Conservation (phyloP, 2,113 vertebrate species). For the Phylloscopus trochilus region DNA sequence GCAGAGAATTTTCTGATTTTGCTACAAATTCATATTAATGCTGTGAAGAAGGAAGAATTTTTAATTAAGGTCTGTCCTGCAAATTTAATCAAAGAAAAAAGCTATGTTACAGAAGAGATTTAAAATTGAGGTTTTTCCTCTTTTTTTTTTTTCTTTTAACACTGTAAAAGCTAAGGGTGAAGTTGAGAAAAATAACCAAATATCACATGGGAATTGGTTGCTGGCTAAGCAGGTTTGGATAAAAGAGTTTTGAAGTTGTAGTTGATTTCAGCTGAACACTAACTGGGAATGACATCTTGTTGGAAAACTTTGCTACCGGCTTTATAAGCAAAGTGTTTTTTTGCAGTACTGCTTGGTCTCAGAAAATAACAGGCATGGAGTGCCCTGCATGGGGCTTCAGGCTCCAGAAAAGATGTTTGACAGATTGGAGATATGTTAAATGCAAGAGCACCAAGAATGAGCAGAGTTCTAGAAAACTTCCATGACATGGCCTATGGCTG, state of each 20-base stretch:
- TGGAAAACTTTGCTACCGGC: background rate
- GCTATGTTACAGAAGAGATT: background rate
- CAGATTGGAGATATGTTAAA: background rate
- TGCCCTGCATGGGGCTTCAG: background rate
- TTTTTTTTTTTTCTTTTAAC: background rate
- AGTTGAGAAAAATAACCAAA: background rate
- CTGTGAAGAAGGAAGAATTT: background rate
- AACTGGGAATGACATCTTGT: background rate
- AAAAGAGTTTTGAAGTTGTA: background rate
- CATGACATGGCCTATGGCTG: background rate
- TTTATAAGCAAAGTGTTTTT: background rate
- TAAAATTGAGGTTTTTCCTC: fast-evolving
- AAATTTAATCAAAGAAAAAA: background rate
- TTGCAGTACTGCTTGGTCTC: background rate
- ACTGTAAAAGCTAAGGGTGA: background rate
- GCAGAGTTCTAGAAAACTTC: background rate
- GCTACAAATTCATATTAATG: background rate
- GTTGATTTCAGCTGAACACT: background rate
- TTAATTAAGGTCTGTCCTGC: background rate
- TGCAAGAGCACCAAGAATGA: background rate
- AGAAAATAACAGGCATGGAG: background rate
- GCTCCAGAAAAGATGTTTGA: background rate
- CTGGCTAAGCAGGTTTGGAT: background rate
- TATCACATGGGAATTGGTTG: background rate
- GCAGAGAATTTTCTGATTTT: background rate